Conservation (phyloP, 2,113 vertebrate genomes). For the Plecturocebus donacophilus region DNA sequence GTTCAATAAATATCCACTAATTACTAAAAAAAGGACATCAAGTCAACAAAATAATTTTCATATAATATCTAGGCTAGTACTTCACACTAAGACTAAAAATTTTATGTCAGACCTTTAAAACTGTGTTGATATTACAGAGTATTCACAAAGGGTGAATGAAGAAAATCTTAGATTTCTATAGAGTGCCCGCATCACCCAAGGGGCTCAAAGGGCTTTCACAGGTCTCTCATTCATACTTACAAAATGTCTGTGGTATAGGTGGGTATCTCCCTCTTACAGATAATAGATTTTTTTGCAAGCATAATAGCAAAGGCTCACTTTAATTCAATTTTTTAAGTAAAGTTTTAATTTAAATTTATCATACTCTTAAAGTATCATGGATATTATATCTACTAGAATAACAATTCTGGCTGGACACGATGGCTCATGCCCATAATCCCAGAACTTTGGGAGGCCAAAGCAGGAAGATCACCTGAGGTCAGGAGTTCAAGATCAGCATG, state of each 20-base stretch:
- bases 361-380: slow-evolving; percentile 27
- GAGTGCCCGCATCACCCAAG: not conserved
- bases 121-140: not conserved
- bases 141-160: not conserved
- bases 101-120: slow-evolving; percentile 3
- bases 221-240: not conserved
- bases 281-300: not conserved
- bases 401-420: not conserved
- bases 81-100: slow-evolving; percentile 40
- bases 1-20: not conserved
- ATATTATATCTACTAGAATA: not conserved
- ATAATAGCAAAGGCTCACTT: not conserved
- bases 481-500: too few relatives aligned
- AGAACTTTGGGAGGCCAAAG: too few relatives aligned
- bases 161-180: not conserved
- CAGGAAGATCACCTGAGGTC: too few relatives aligned
- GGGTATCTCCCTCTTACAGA: not conserved
- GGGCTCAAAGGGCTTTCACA: not conserved
- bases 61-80: not conserved
- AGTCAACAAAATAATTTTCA: slow-evolving; percentile 48
- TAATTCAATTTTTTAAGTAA: slow-evolving; percentile 17
- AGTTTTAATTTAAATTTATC: slow-evolving; percentile 43
- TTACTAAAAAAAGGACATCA: not conserved
- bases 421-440: too few relatives aligned
- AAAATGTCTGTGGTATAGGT: not conserved